Evolutionary conservation across 1,140 invertebrate species (phyloP).

Genomic region (Papilio machaon): DNA sequence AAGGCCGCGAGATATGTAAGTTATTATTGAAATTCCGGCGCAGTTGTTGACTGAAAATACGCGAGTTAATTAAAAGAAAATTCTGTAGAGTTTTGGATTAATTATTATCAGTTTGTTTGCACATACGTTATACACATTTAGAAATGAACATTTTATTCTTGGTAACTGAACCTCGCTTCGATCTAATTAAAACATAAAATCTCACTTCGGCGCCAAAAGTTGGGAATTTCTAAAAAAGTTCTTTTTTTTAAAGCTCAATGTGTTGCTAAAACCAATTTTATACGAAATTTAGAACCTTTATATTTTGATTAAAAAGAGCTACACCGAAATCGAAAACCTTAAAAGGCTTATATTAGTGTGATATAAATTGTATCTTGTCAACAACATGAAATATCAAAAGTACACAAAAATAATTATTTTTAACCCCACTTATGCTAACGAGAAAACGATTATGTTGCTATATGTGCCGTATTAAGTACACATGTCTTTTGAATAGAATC

Average conservation of each 20-base stretch:
- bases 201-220: neutral
- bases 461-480: neutral
- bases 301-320: neutral
- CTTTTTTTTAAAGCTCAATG: neutral
- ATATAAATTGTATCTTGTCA: neutral
- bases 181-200: constrained; percentile 21
- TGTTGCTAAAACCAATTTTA: neutral
- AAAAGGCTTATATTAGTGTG: neutral
- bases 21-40: constrained; percentile 19
- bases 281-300: neutral
- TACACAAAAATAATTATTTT: neutral
- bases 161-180: neutral
- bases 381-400: neutral
- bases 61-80: constrained; percentile 24
- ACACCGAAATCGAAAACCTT: neutral
- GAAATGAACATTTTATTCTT: constrained; percentile 18
- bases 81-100: constrained; percentile 15
- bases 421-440: neutral
- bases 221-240: neutral
- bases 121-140: constrained; percentile 6
- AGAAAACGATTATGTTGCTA: neutral
- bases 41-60: constrained; percentile 9
- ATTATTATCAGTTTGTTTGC: constrained; percentile 27
- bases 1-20: constrained; percentile 1
- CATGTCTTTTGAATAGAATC: constrained; percentile 12